Conservation (phyloP, 2,797 vertebrate genomes). For the Malacoctenus gilli region DNA sequence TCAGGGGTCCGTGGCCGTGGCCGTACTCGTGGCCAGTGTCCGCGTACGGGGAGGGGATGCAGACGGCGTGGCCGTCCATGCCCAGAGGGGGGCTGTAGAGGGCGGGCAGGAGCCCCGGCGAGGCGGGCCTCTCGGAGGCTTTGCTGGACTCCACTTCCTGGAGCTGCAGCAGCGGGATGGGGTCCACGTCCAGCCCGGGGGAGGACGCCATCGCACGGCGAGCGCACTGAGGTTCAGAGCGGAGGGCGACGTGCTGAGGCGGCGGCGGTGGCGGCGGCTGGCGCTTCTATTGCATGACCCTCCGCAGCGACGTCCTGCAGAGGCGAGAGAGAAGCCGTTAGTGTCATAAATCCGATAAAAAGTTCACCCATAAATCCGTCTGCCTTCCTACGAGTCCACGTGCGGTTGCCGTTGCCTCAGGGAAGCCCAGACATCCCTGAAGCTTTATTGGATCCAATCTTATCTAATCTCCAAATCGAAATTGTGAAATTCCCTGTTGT, state of each 20-base stretch:
- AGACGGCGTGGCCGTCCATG: slow-evolving; percentile 85
- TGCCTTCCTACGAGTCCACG: too few relatives aligned
- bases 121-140: slow-evolving; percentile 71
- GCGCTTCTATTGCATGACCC: slow-evolving; percentile 54
- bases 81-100: slow-evolving; percentile 70
- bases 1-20: slow-evolving; percentile 69
- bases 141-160: slow-evolving; percentile 83
- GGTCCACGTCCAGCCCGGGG: slow-evolving; percentile 77
- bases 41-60: slow-evolving; percentile 88
- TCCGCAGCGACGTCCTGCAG: slow-evolving; percentile 26
- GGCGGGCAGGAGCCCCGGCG: slow-evolving; percentile 69
- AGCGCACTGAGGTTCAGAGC: too few relatives aligned
- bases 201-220: slow-evolving; percentile 82
- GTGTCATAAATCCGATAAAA: too few relatives aligned
- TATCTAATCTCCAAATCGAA: too few relatives aligned
- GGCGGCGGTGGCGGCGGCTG: background rate
- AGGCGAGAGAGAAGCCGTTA: slow-evolving; percentile 2
- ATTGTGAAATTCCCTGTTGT: too few relatives aligned
- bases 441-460: too few relatives aligned
- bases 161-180: slow-evolving; percentile 80
- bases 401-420: too few relatives aligned
- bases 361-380: too few relatives aligned
- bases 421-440: too few relatives aligned
- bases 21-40: slow-evolving; percentile 86
- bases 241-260: background rate